Conservation (phyloP, 2,113 vertebrate species). For the Deroptyus accipitrinus region DNA sequence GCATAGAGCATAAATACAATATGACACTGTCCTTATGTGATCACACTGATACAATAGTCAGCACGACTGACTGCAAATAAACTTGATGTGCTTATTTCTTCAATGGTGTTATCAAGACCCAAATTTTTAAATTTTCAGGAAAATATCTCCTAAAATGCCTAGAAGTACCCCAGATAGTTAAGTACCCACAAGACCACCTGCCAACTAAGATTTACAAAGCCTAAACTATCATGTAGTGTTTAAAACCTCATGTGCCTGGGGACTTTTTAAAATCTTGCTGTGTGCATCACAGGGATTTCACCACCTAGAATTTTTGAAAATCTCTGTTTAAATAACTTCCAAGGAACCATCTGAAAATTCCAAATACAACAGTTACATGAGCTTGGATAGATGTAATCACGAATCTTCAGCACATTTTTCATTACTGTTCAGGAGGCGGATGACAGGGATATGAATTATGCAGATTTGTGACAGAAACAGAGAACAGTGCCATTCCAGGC, state of each 20-base stretch:
- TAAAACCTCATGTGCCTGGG: background rate
- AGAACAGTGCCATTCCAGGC: background rate
- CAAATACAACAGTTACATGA: background rate
- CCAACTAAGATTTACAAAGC: background rate
- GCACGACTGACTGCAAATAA: background rate
- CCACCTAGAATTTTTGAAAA: background rate
- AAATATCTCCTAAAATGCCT: background rate
- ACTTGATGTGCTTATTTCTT: background rate
- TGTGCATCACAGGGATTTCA: background rate
- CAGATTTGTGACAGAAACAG: background rate
- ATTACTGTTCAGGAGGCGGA: background rate
- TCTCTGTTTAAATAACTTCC: background rate
- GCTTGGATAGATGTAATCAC: background rate
- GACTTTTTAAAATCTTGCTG: background rate
- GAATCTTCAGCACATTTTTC: background rate
- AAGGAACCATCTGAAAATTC: background rate
- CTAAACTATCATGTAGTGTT: background rate
- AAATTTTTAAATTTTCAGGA: background rate
- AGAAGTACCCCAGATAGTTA: background rate
- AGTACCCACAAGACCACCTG: background rate
- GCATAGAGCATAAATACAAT: background rate
- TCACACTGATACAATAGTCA: background rate
- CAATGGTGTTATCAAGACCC: background rate
- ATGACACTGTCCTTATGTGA: background rate
- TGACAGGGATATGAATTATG: background rate